Base-by-base conservation (phyloP, 2,888 invertebrate genomes). In the Nezara viridula region DNA sequence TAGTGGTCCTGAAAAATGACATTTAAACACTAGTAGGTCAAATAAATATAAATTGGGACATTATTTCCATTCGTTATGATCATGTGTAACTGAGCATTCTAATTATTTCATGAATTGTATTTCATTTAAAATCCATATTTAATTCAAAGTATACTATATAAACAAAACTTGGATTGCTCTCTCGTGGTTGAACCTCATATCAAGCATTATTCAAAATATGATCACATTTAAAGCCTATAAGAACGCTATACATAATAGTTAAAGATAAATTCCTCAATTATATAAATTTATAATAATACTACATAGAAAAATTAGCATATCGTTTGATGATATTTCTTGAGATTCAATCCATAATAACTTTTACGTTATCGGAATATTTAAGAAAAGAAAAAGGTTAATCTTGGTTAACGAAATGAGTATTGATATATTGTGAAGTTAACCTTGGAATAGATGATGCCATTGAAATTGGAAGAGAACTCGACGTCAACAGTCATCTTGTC, bases 401-500 rank as follows among this genome's bases (percentile, higher is more conserved):
- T 14, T 6, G 5, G 5, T 47, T 5, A 87, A 14, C 32, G 47
- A 66, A 40, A 73, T 21, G 37, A 77, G 21, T 14, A 81, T n/a
- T n/a, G 0, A n/a, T n/a, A n/a, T n/a, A n/a, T n/a, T n/a, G n/a
- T n/a, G 21, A 0, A 44, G 44, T 89, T 90, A 92, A 94, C 94
- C 93, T 96, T 96, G 0, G 96, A 96, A 92, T 97, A 97, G 91
- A 97, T 96, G 24, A 97, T 94, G 0, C 97, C 97, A 91, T 96
- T 95, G 92, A 96, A 97, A 32, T 93, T 94, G 90, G 95, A 94
- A 92, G 96, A 96, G 92, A 97, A 97, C 92, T 96, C 96, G 19
- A 97, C 95, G 91, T 95, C 95, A 90, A 97, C 96, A 2, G 95
- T 96, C 97, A 97, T 97, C 95, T 95, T 95, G 91, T 96, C 96